These are phyloP conservation scores for Microcebus griseorufus DNA, from an alignment of 2,113 vertebrate genomes.

Conservation along the genomic window DNA sequence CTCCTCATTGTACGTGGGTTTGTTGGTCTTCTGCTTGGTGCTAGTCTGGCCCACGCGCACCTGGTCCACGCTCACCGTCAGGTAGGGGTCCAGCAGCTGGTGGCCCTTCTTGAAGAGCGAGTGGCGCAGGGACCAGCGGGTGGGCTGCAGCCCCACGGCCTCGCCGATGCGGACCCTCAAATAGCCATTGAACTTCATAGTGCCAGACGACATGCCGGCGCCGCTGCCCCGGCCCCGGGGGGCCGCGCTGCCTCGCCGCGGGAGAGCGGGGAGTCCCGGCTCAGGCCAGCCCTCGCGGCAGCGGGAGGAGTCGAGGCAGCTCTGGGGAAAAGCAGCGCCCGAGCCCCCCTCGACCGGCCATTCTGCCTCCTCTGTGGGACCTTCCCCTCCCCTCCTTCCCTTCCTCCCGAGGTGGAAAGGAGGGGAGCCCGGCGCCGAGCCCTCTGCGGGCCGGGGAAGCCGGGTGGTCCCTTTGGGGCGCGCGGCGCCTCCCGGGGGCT, in stretches of 20 bases:
- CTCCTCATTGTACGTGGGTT: conserved; percentile 97
- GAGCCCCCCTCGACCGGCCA: conserved; percentile 43
- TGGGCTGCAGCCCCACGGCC: conserved; percentile 95
- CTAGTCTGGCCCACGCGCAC: conserved; percentile 94
- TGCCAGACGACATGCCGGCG: conserved; percentile 81
- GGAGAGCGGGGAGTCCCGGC: neutral
- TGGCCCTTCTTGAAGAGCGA: conserved; percentile 93
- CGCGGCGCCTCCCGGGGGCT: neutral
- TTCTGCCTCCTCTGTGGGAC: conserved; percentile 31
- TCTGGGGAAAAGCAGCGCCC: conserved; percentile 50
- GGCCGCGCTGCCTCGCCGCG: neutral
- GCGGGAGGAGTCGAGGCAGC: conserved; percentile 24
- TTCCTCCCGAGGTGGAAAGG: conserved; percentile 69
- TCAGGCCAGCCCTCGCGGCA: conserved; percentile 63
- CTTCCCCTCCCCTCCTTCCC: conserved; percentile 62
- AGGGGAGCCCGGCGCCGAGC: conserved; percentile 65
- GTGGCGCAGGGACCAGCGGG: conserved; percentile 93
- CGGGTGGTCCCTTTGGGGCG: neutral
- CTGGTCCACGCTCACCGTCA: conserved; percentile 97
- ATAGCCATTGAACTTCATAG: conserved; percentile 96
- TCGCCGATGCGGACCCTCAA: conserved; percentile 96
- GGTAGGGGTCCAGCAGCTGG: conserved; percentile 93
- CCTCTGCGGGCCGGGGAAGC: neutral
- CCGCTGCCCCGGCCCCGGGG: conserved; percentile 29
- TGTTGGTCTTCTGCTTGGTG: conserved; percentile 96